phyloP scores from a whole-genome alignment of 2,888 invertebrate species.

The Cheiracanthium punctorium region DNA sequence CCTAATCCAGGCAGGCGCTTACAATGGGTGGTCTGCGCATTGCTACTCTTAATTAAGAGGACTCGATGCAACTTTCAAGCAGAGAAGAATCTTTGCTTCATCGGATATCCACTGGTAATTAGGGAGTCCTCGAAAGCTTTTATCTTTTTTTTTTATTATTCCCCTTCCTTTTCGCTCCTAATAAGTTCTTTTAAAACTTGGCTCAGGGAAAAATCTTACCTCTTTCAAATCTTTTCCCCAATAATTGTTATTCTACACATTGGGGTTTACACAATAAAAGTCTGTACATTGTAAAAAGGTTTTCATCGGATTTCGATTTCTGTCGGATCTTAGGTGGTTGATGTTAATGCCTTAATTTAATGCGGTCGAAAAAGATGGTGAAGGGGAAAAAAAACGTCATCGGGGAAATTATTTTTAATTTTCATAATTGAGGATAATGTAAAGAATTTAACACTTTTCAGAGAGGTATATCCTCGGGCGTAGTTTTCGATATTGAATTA shows the following conservation, averaged over 20 bases:
- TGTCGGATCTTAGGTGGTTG: neutral
- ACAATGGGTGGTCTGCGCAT: neutral
- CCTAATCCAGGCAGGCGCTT: neutral
- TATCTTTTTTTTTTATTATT: neutral
- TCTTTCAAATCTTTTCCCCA: neutral
- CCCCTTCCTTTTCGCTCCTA: neutral
- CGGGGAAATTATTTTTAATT: no score
- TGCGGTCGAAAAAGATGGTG: neutral
- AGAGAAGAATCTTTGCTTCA: neutral
- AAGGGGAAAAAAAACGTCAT: neutral
- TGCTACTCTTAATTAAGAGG: neutral
- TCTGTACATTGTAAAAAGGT: neutral
- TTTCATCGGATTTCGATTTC: neutral
- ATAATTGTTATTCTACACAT: neutral
- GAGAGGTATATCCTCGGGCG: no score
- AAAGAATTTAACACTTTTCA: no score
- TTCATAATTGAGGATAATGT: no score
- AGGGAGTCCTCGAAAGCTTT: neutral
- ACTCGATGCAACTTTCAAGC: no score
- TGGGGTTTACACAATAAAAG: neutral
- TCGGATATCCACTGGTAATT: neutral
- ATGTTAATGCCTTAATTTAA: neutral
- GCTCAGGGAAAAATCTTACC: neutral
- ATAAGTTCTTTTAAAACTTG: neutral
- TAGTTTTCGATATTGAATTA: no score